Base-by-base conservation (phyloP, 2,888 invertebrate species). In the Abscondita cerata region DNA sequence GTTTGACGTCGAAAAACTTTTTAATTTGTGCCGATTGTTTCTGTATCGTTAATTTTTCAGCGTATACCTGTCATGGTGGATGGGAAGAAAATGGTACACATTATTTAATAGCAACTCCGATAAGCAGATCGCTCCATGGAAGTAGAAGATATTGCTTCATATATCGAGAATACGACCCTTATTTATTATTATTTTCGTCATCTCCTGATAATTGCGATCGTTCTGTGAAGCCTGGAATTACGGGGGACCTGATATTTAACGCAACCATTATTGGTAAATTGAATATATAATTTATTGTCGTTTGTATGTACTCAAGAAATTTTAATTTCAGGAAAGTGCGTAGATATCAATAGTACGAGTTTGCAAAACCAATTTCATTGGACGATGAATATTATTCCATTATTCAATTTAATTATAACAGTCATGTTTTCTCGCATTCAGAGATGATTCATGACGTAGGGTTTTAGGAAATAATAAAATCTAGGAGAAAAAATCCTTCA, bases 41-140 rank as follows among this genome's bases (percentile, higher is more conserved):
- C 12, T 47, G n/a, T 20, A 4, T 20, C 12, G 18, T 20, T 20
- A 20, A 47, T 20, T 34, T 36, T 52, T 8, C 82, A 93, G 94
- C 92, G 62, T 95, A 94, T 83, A 91, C 92, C 38, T 95, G 95
- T 79, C 94, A 94, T 80, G 95, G 94, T 52, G 88, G 91, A 46
- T 95, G 95, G 95, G 88, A 90, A 74, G 94, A 95, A 79, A 90
- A 90, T 77, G 92, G 91, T 68, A 92, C 92, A 55, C 90, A 91
- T 76, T 95, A 90, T 81, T 88, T 95, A 70, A 93, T 95, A 78
- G 89, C 91, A 57, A 90, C 91, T 52, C 91, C 91, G 16, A 81
- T 89, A 72, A 86, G 88, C 62, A 84, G 89, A 55, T 83, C 87
- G 73, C 86, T 87, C 59, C 86, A 86, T 64, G 87, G 87, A 47